Base-by-base conservation (phyloP, 2,888 invertebrate genomes). In the Holacanthella duospinosa region DNA sequence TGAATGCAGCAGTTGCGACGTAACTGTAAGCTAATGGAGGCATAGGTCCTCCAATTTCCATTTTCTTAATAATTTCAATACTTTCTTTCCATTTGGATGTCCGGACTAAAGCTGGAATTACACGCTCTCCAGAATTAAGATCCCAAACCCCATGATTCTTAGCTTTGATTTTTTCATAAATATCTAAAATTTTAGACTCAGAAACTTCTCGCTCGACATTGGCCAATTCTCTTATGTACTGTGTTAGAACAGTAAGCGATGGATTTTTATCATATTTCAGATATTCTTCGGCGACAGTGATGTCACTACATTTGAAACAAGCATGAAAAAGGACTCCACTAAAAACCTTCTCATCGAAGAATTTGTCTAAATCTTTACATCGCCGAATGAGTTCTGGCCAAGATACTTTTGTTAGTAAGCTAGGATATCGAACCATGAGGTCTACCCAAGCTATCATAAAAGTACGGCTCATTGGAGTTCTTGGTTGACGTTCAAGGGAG, bases 31-130 rank as follows among this genome's bases (percentile, higher is more conserved):
- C 78, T 2, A 21, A 16, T 1, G 55, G n/a, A 4, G 29, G 53
- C 6, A 55, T 43, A 2, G 12, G 6, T 1, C 65, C 66, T 19
- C 68, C 64, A 12, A 82, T 54, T 74, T 82, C 79, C 58, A 84
- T 80, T 74, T 84, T 82, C 59, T 85, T 80, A 27, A 87, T 75
- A 19, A 87, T 77, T 68, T 82, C 79, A 0, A 83, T 60, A 48
- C 83, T 81, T 64, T 84, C 81, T 70, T 80, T 79, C 86, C 87
- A 89, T 68, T 83, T 78, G 62, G 80, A 75, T 9, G 86, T 86
- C 25, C 81, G 74, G 68, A 85, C 84, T 2, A 91, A 75, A 0
- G 83, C 87, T 65, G 78, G 77, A 62, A 88, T 79, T 4, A 86
- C 76, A 74, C 78, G 77, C 73, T 85, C 85, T 71, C 82, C 81